Percentiles rank a stretch among this genome's conserved stretches.
These are phyloP conservation scores for Antechinus stuartii DNA, from an alignment of 2,113 vertebrate genomes.

Conservation along the genomic window DNA sequence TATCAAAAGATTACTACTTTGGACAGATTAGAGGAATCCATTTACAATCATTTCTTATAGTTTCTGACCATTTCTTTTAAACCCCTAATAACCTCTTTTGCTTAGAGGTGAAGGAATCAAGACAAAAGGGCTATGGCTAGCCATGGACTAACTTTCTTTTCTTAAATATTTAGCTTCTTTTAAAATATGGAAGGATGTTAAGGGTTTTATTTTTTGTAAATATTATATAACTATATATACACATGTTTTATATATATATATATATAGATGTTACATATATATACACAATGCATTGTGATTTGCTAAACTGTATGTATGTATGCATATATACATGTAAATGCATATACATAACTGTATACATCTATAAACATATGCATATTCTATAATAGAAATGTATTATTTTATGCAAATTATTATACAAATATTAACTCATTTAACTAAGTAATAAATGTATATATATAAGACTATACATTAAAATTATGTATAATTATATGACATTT, in stretches of 20 bases:
- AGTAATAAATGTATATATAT: no score
- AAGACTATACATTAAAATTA: no score
- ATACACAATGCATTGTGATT: not conserved
- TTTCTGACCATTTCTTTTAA: not conserved
- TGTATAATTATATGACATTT: no score
- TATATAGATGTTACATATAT: not conserved
- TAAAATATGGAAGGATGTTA: not conserved
- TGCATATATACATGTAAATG: not conserved
- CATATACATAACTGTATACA: no score
- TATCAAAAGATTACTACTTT: not conserved
- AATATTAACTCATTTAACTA: not conserved
- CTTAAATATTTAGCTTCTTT: not conserved
- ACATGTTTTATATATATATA: not conserved
- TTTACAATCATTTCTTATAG: not conserved
- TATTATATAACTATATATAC: no score
- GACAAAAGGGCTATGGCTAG: not conserved
- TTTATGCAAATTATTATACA: not conserved
- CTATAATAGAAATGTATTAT: not conserved
- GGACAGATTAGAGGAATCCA: not conserved
- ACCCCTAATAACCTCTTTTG: not conserved
- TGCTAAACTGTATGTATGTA: not conserved
- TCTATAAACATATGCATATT: not conserved
- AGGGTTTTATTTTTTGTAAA: no score
- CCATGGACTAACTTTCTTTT: not conserved
- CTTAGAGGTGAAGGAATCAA: not conserved